Conservation (phyloP, 1,140 invertebrate genomes). For the Rhyacophila brunnea region DNA sequence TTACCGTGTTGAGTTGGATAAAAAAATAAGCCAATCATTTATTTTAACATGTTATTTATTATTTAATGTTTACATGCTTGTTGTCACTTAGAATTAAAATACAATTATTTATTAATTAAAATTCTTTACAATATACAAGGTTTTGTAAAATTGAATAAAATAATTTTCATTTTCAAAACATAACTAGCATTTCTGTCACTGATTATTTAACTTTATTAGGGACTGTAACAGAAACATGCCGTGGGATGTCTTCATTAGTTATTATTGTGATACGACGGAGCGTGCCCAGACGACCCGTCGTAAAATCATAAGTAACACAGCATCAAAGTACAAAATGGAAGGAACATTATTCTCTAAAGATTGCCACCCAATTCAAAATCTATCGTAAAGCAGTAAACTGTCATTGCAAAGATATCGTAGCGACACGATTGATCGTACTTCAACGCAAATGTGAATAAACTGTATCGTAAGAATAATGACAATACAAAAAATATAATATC, state of each 20-base stretch:
- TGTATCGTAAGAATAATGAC: too few species aligned
- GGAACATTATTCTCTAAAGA: conserved; percentile 12
- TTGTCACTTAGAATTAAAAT: conserved; percentile 33
- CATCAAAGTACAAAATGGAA: conserved; percentile 30
- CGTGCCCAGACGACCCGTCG: neutral
- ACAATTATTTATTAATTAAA: conserved; percentile 44
- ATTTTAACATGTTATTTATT: conserved; percentile 57
- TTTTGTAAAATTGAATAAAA: conserved; percentile 56
- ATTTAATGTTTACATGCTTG: conserved; percentile 34
- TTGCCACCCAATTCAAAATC: too few species aligned
- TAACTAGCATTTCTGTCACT: conserved; percentile 40
- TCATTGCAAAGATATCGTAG: too few species aligned
- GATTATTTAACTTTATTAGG: conserved; percentile 3
- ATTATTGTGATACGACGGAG: conserved; percentile 16
- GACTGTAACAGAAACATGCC: conserved; percentile 13
- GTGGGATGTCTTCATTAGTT: neutral
- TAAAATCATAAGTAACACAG: conserved; percentile 26
- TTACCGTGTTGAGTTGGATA: neutral
- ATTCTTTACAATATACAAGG: conserved; percentile 59
- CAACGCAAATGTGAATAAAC: too few species aligned
- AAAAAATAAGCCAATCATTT: conserved; percentile 49
- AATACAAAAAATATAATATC: too few species aligned
- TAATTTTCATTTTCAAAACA: conserved; percentile 54
- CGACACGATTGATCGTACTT: too few species aligned
- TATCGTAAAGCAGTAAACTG: too few species aligned